A percentile compares a stretch with the other conserved stretches of the same genome.
These are phyloP conservation scores for Anniella stebbinsi DNA, from an alignment of 2,797 vertebrate species.

Conservation along the genomic window DNA sequence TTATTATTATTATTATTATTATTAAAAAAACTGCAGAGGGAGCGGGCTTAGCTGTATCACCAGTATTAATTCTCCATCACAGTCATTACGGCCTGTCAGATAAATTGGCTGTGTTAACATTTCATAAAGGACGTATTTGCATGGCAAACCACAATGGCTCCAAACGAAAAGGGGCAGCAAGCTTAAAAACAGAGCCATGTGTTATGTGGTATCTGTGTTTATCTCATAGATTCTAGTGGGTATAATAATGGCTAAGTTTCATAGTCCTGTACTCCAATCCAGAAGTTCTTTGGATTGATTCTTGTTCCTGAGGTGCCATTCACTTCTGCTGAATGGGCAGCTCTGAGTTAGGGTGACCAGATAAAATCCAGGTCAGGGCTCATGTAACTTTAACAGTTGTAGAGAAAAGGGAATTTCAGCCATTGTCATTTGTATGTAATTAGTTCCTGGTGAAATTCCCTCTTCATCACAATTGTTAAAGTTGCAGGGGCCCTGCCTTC, in stretches of 20 bases:
- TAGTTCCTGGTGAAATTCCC: too few relatives aligned
- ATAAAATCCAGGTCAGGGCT: too few relatives aligned
- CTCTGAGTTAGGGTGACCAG: too few relatives aligned
- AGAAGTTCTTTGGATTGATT: too few relatives aligned
- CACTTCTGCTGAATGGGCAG: neutral
- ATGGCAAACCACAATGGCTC: neutral
- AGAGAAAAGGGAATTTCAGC: too few relatives aligned
- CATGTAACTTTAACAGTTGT: too few relatives aligned
- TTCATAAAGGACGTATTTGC: neutral
- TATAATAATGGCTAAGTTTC: neutral
- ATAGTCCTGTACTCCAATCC: neutral
- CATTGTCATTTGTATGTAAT: too few relatives aligned
- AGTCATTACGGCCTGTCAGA: neutral
- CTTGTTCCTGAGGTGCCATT: neutral
- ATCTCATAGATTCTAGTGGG: neutral
- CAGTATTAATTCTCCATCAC: constrained; percentile 9
- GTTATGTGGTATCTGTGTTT: neutral
- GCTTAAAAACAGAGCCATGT: neutral
- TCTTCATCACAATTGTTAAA: too few relatives aligned
- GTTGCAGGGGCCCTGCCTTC: too few relatives aligned
- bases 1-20: constrained; percentile 20
- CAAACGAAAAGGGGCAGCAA: constrained; percentile 6
- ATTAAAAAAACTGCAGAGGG: constrained; percentile 15
- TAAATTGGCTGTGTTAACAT: constrained; percentile 34
- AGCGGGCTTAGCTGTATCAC: constrained; percentile 20